Evolutionary conservation across 2,113 vertebrate genomes (phyloP).

Genomic region (Melanerpes aurifrons): DNA sequence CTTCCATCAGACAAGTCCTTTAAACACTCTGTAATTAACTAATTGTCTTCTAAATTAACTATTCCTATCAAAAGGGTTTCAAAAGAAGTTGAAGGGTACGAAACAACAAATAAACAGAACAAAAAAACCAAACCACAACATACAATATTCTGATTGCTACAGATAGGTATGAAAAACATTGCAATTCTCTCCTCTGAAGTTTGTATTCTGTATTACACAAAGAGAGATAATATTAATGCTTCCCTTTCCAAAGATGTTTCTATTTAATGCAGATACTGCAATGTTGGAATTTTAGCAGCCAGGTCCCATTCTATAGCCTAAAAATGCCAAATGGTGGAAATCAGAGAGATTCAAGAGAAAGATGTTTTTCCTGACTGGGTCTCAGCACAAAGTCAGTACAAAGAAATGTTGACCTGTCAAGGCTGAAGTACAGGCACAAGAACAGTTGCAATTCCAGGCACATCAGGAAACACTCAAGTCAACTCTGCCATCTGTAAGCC

Average conservation of each 20-base stretch:
- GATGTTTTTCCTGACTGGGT: not conserved
- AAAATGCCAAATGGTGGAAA: not conserved
- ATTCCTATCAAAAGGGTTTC: not conserved
- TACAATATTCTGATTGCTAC: not conserved
- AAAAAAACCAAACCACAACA: not conserved
- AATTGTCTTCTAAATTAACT: not conserved
- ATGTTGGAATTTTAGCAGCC: not conserved
- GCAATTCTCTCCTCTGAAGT: not conserved
- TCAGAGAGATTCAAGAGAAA: not conserved
- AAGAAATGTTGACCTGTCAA: not conserved
- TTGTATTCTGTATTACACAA: not conserved
- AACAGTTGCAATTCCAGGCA: not conserved
- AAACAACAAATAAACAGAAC: not conserved
- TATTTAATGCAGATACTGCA: not conserved
- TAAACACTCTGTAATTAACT: not conserved
- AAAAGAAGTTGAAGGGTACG: not conserved
- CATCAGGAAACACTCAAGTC: not conserved
- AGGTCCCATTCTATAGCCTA: not conserved
- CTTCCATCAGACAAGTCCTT: not conserved
- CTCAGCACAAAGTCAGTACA: not conserved
- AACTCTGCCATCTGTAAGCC: not conserved
- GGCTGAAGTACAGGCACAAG: not conserved
- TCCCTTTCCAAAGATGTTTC: not conserved
- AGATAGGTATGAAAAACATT: not conserved
- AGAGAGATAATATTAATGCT: not conserved